A percentile compares a stretch with the other conserved stretches of the same genome.
These are phyloP conservation scores for Atractosteus spatula DNA, from an alignment of 2,113 vertebrate genomes.

Conservation along the genomic window DNA sequence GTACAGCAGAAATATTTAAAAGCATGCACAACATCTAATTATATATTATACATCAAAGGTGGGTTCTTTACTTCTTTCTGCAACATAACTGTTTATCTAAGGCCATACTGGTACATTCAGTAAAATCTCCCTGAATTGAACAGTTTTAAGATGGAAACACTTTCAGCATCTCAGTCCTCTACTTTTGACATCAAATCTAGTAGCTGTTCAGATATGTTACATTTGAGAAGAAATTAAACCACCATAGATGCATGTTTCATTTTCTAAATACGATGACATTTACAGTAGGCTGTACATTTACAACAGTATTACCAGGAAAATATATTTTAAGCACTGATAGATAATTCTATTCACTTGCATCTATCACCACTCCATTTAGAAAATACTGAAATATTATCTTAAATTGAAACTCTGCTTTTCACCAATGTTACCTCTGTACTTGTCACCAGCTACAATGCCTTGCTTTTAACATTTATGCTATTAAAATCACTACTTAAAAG, in stretches of 20 bases:
- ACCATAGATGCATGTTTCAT: background rate
- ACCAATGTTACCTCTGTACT: background rate
- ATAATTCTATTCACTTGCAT: slow-evolving; percentile 40
- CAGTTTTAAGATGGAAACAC: background rate
- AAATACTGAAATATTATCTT: slow-evolving; percentile 36
- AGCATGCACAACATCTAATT: slow-evolving; percentile 3
- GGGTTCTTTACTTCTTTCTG: background rate
- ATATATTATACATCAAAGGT: background rate
- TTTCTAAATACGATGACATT: background rate
- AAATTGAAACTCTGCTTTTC: slow-evolving; percentile 32
- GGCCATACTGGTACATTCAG: too few species aligned
- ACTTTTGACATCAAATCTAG: background rate
- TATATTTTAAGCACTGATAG: slow-evolving; percentile 25
- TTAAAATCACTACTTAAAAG: background rate
- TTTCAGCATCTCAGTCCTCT: background rate
- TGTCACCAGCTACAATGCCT: slow-evolving; percentile 5
- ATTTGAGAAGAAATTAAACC: background rate
- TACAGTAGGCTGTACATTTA: slow-evolving; percentile 33
- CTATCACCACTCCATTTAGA: slow-evolving; percentile 43
- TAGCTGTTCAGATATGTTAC: too few species aligned
- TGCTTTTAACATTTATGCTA: slow-evolving; percentile 28
- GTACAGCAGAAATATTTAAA: slow-evolving; percentile 17
- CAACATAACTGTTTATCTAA: background rate
- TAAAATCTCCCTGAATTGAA: background rate
- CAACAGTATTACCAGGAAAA: slow-evolving; percentile 44